Base-by-base conservation (phyloP, 2,888 invertebrate species). In the Dasysyrphus tricinctus region DNA sequence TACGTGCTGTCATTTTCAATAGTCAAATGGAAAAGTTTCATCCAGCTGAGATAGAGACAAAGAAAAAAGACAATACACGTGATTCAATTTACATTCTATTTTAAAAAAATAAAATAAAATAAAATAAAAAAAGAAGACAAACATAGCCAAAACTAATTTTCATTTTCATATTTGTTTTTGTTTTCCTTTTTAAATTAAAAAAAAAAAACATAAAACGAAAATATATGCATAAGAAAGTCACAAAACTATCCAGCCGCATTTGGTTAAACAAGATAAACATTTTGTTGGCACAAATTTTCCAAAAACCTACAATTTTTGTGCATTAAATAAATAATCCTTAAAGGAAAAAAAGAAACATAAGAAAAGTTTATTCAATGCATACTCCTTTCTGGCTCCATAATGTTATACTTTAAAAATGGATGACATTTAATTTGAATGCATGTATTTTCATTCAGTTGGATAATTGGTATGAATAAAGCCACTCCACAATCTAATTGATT, bases 1-100 rank as follows among this genome's bases (percentile, higher is more conserved):
- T 57, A 76, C 67, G 76, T 76, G 76, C 37, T 49, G 67, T 47
- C 57, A 47, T 65, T 67, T 67, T 67, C 29, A 39, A 49, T 57
- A 39, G 34, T 24, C 19, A 49, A 34, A 51, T 39, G 39, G 39
- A 14, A 56, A 76, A 67, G 12, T 67, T 69, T 67, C n/a, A 57
- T 56, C 24, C 9, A 39, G 49, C 19, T n/a, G n/a, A 9, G 3
- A n/a, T 42, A 47, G 5, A 39, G 1, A 56, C 16, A 63, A 42
- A 51, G 19, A 75, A 63, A 6, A 34, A 74, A 54, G 19, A 63
- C 29, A 42, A 57, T 19, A 42, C 47, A 67, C 24, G 57, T 69
- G 57, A 67, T 59, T 67, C 67, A 76, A 69, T 76, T 76, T 76
- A 24, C 32, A 67, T 69, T 37, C 56, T 49, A 24, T 47, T 0